Conservation (phyloP, 2,113 vertebrate species). For the Peromyscus californicus region DNA sequence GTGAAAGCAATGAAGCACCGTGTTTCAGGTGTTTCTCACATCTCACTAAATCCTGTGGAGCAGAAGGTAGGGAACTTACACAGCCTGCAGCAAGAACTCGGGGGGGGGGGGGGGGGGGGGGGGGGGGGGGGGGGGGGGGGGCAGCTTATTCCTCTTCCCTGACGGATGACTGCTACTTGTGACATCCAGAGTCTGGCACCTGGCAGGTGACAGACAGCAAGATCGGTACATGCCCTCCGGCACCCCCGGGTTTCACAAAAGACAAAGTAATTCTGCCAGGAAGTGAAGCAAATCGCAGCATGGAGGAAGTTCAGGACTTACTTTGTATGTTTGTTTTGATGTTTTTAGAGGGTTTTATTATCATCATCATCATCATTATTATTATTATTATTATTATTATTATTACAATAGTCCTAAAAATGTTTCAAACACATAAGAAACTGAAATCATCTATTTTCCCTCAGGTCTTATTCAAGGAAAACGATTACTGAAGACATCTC, state of each 20-base stretch:
- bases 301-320: not conserved
- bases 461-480: conserved; percentile 29
- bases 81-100: not conserved
- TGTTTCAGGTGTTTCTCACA: not conserved
- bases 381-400: not conserved
- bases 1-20: not conserved
- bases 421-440: conserved; percentile 45
- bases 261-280: conserved; percentile 38
- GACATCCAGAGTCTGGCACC: not conserved
- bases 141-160: not conserved
- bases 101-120: not conserved
- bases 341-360: not conserved
- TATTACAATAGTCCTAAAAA: not conserved
- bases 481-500: not conserved
- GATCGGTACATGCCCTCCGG: not conserved
- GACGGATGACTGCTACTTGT: not conserved
- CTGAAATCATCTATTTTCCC: conserved; percentile 19
- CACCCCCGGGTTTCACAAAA: not conserved
- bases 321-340: conserved; percentile 29
- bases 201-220: not conserved
- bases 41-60: conserved; percentile 7
- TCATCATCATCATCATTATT: not conserved
- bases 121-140: too few species aligned
- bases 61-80: not conserved
- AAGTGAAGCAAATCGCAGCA: conserved; percentile 24